Base-by-base conservation (phyloP, 2,888 invertebrate genomes). In the Zaprionus bogoriensis region DNA sequence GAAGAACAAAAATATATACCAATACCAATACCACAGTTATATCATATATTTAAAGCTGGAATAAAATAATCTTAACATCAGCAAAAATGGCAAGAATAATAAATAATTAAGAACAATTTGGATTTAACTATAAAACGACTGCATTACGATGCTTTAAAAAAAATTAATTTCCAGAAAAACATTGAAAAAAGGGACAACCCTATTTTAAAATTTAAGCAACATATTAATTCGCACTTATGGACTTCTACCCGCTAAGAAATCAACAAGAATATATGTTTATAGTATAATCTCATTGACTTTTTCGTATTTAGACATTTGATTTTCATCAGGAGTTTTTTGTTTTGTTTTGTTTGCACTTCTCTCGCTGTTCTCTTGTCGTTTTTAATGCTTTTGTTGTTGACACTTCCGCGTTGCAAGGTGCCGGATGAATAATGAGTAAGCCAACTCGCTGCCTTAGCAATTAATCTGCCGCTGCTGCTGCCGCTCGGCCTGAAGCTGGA, bases 391-490 rank as follows among this genome's bases (percentile, higher is more conserved):
- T 52, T 30, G 3, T 52, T 55, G 23, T 46, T 70, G 69, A 67
- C 45, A 79, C 74, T 79, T 79, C 79, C 79, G 79, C 71, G 72
- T 79, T 74, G 76, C 68, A 68, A 66, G 67, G 47, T 67, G 75
- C 47, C 60, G 45, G 55, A 61, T 76, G 82, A 78, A 67, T 82
- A 74, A 82, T 82, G 76, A 53, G 62, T 48, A 36, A 71, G 59
- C 61, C 70, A 59, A 57, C 63, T 44, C 57, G 38, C 58, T 47
- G 75, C 46, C 63, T 66, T 39, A 65, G 75, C 77, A 80, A 80
- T 80, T 80, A 83, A 83, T 80, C 83, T 80, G 79, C 39, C 51
- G 58, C 58, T 53, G 67, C 44, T 45, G 57, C 25, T 9, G 14
- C 12, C 3, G n/a, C 42, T 25, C n/a, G 2, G n/a, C 6, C 3